Conservation (phyloP, 2,797 vertebrate species). For the Geotrypetes seraphini region DNA sequence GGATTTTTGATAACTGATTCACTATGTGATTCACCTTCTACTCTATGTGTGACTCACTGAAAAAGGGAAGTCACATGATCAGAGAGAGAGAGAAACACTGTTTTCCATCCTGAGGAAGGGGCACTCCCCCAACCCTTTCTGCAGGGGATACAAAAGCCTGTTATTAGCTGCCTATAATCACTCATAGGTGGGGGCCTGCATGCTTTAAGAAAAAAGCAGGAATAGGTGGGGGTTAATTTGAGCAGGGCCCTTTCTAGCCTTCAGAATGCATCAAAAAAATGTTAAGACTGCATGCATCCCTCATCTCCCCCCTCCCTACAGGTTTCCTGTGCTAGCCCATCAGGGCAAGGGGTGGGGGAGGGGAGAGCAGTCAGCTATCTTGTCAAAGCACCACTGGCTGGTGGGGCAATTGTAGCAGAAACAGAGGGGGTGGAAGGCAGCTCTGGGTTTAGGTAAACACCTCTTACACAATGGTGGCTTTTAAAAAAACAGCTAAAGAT, state of each 20-base stretch:
- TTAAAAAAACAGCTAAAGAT: too few relatives aligned
- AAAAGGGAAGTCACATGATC: slow-evolving; percentile 74
- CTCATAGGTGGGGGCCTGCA: slow-evolving; percentile 63
- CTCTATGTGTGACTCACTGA: slow-evolving; percentile 49
- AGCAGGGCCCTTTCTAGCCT: slow-evolving; percentile 71
- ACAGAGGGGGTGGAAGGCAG: too few relatives aligned
- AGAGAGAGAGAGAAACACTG: slow-evolving; percentile 49
- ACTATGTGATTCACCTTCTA: slow-evolving; percentile 35
- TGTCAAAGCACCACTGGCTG: too few relatives aligned
- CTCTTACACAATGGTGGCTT: slow-evolving; percentile 7
- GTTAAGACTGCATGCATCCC: slow-evolving; percentile 14
- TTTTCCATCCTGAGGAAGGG: slow-evolving; percentile 40
- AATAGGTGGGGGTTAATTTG: slow-evolving; percentile 68
- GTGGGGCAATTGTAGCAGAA: slow-evolving; percentile 9
- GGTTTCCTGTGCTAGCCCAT: slow-evolving; percentile 9
- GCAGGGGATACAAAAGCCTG: slow-evolving; percentile 73
- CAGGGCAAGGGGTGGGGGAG: too few relatives aligned
- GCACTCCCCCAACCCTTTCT: slow-evolving; percentile 57
- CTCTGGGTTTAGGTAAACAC: too few relatives aligned
- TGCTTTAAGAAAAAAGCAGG: slow-evolving; percentile 65
- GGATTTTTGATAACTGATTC: slow-evolving; percentile 17
- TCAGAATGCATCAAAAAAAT: slow-evolving; percentile 53
- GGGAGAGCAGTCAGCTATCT: too few relatives aligned
- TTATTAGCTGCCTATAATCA: slow-evolving; percentile 62
- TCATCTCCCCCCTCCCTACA: slow-evolving; percentile 7